Base-by-base conservation (phyloP, 2,888 invertebrate genomes). In the Agapostemon virescens region DNA sequence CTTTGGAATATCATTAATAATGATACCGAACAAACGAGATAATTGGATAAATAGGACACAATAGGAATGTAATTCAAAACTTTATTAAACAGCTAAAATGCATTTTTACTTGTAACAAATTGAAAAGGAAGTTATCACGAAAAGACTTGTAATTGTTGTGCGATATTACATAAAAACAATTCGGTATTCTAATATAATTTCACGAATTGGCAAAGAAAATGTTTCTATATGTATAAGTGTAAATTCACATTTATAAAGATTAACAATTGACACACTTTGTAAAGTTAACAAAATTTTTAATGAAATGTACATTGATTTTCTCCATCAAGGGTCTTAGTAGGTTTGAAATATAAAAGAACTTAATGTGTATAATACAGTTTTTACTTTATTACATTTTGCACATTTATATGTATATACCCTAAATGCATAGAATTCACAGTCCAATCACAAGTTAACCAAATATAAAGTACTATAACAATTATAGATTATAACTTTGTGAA, bases 401-500 rank as follows among this genome's bases (percentile, higher is more conserved):
- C 63, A 63, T 63, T 63, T 63, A 63, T 63, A 63, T 36, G 67
- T 67, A 40, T 63, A 36, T 63, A 63, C 33, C 36, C 33, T 63
- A 63, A 63, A 66, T 63, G 66, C 71, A 52, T 70, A 58, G 38
- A 61, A 36, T 70, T 26, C 52, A 70, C 23, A 55, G 38, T 55
- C 30, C 42, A 40, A 42, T 61, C 36, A 74, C 52, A 71, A 82
- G 20, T 69, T 40, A 82, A 73, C 36, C 66, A 33, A 83, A 82
- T 67, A 64, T 69, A 77, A 82, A 55, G 13, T 63, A 63, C 55
- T 69, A 61, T 58, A 79, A 75, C 66, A 63, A 84, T 69, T 45
- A 69, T 69, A 76, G 15, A 84, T 63, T 52, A 58, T 75, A 66
- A 70, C 74, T 75, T 68, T 73, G 30, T 64, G 66, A 82, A 66